These are phyloP conservation scores for Rhagoletis zephyria DNA, from an alignment of 1,140 invertebrate genomes.

Conservation along the genomic window DNA sequence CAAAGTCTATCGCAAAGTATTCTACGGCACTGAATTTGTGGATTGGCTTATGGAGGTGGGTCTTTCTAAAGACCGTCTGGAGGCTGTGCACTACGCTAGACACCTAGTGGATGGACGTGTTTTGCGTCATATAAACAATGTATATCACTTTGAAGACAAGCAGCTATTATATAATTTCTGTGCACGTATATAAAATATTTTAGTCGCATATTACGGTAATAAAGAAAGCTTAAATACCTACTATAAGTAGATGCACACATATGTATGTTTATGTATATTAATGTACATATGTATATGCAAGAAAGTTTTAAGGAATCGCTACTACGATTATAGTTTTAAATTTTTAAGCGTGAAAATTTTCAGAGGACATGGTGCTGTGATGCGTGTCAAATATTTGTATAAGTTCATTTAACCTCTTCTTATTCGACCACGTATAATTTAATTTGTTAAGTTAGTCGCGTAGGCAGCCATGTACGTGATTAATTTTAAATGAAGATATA, in stretches of 20 bases:
- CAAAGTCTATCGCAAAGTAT: conserved; percentile 83
- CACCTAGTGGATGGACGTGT: conserved; percentile 87
- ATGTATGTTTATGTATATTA: no score
- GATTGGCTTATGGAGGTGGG: conserved; percentile 89
- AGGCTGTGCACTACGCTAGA: conserved; percentile 87
- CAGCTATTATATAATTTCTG: conserved; percentile 82
- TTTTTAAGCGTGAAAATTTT: no score
- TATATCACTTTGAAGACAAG: conserved; percentile 86
- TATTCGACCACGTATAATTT: background rate
- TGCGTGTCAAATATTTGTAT: conserved; percentile 28
- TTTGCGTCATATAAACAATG: conserved; percentile 85
- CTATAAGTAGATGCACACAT: no score
- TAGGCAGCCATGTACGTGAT: conserved; percentile 53
- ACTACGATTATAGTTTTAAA: no score
- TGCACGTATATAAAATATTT: conserved; percentile 62
- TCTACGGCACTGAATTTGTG: conserved; percentile 87
- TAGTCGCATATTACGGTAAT: background rate
- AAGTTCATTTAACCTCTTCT: background rate
- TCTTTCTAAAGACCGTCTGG: conserved; percentile 81
- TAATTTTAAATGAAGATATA: conserved; percentile 13
- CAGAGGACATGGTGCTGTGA: conserved; percentile 44
- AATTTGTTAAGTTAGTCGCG: conserved; percentile 49
- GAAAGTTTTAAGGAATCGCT: no score
- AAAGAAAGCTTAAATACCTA: background rate
- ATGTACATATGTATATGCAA: no score